Base-by-base conservation (phyloP, 2,797 vertebrate genomes). In the Ara ararauna region DNA sequence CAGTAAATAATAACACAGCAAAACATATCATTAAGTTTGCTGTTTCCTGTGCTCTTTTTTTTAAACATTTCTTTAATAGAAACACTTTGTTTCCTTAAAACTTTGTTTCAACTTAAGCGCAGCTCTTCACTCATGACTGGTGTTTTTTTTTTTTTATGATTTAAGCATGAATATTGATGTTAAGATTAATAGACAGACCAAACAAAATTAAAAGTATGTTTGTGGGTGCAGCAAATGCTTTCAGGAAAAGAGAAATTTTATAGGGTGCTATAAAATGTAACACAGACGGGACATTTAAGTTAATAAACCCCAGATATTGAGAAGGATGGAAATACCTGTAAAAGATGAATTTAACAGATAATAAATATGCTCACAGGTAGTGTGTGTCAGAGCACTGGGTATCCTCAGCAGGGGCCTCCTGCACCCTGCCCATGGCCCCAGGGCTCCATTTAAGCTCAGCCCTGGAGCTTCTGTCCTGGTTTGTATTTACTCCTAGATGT, bases 301-400 rank as follows among this genome's bases (percentile, higher is more conserved):
- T 61, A 47, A 80, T 42, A 89, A 87, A 83, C 2, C 10, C 27
- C 7, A 65, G 42, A 32, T 36, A 27, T 32, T 13, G 26, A 48
- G 24, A 89, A 16, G 19, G 36, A 56, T 67, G 12, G 60, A 83
- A 77, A 53, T 42, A 42, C 3, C 23, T 44, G 44, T 72, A 58
- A 82, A 85, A 81, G 4, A 36, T 61, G 45, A 67, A 73, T 56
- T 54, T 61, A 56, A 61, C 13, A 70, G 66, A 40, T 79, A 66
- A 85, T 44, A 61, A 73, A 45, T 21, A 5, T 32, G 4, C 42
- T 61, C 36, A 45, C 14, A 27, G 13, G 21, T n/a, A 22, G 48
- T 0, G 1, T 20, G 9, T 47, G 13, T 42, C 0, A 3, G 27
- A 64, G 29, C 0, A 0, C 22, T 48, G 36, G 4, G 42, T 76